Conservation (phyloP, 2,888 invertebrate genomes). For the Ichneumoninae sp. region DNA sequence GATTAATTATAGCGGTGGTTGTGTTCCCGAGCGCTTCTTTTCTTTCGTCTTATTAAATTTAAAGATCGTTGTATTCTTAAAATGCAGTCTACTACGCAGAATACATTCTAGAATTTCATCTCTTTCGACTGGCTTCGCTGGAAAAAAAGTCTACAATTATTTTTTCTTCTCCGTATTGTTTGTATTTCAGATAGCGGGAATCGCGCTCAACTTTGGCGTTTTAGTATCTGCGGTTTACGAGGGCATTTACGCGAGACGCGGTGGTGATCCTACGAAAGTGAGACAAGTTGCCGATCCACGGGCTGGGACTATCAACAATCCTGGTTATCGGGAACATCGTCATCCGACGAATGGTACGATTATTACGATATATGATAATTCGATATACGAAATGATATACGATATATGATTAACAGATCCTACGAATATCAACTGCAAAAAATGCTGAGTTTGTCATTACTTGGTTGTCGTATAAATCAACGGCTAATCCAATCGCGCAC, state of each 20-base stretch:
- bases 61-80: constrained; percentile 21
- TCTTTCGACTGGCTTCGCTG: background rate
- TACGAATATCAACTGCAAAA: no score
- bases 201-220: constrained; percentile 90
- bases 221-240: constrained; percentile 93
- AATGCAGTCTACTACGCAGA: background rate
- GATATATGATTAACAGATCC: no score
- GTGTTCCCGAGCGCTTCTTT: constrained; percentile 46
- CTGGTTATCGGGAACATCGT: constrained; percentile 90
- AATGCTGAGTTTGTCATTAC: no score
- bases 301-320: constrained; percentile 93
- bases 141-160: background rate
- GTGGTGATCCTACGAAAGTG: constrained; percentile 92
- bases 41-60: constrained; percentile 61
- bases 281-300: constrained; percentile 87
- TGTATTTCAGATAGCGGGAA: constrained; percentile 90
- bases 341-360: constrained; percentile 81
- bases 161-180: constrained; percentile 27
- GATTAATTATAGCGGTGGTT: constrained; percentile 70
- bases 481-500: no score
- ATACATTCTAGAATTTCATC: background rate
- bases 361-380: constrained; percentile 6
- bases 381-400: background rate
- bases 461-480: no score
- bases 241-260: constrained; percentile 91